A percentile compares a stretch with the other conserved stretches of the same genome.
Evolutionary conservation across 2,888 invertebrate species (phyloP).

Genomic region (Neria commutata): DNA sequence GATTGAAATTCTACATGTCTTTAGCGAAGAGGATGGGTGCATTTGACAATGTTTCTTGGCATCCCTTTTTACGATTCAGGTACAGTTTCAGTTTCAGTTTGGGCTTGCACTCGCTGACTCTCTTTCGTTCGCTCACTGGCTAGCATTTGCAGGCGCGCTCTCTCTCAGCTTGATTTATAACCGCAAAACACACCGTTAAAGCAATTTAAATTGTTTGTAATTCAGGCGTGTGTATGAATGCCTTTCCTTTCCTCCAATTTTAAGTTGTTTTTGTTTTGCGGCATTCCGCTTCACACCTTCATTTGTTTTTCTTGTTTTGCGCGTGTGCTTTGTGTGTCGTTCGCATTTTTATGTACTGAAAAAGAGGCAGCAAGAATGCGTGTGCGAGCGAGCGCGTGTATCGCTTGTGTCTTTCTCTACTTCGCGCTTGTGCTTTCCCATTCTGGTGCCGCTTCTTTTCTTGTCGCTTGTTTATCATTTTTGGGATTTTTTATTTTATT

Average conservation of each 20-base stretch:
- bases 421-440: neutral
- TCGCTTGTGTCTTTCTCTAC: neutral
- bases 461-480: neutral
- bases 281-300: constrained; percentile 1
- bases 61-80: too few species aligned
- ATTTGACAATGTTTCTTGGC: too few species aligned
- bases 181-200: neutral
- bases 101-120: too few species aligned
- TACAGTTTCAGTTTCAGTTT: too few species aligned
- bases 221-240: too few species aligned
- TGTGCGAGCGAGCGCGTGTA: neutral
- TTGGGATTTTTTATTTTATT: neutral
- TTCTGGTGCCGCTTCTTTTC: neutral
- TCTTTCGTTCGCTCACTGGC: too few species aligned
- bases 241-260: neutral
- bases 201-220: too few species aligned
- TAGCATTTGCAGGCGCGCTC: too few species aligned
- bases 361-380: neutral
- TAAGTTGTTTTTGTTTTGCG: neutral
- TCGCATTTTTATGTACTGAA: constrained; percentile 4
- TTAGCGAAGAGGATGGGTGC: too few species aligned
- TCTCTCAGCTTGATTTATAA: too few species aligned
- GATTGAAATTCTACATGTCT: too few species aligned
- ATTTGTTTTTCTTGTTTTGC: constrained; percentile 2
- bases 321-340: neutral